Evolutionary conservation across 1,140 invertebrate species (phyloP).

Genomic region (Drosophila sproati): DNA sequence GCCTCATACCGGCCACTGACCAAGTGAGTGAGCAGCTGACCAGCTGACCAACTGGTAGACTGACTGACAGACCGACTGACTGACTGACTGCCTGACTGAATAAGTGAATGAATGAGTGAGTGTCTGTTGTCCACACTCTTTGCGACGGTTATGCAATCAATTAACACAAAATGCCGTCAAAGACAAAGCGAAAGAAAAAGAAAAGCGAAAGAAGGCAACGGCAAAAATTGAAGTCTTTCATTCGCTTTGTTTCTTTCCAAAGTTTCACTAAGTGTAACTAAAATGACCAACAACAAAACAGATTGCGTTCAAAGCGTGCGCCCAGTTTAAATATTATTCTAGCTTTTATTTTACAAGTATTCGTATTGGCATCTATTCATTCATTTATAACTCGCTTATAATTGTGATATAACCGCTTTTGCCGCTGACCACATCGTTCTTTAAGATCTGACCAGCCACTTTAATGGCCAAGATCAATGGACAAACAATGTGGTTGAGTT

Average conservation of each 20-base stretch:
- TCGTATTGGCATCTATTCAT: not conserved
- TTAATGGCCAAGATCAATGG: constrained; percentile 23
- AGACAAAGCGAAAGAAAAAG: constrained; percentile 37
- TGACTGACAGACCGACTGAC: constrained; percentile 4
- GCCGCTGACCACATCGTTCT: not conserved
- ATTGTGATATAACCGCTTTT: constrained; percentile 3
- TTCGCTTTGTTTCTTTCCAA: constrained; percentile 10
- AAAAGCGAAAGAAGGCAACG: constrained; percentile 25
- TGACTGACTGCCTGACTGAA: constrained; percentile 27
- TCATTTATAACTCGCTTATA: not conserved
- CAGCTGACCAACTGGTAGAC: constrained; percentile 24
- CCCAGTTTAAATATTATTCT: not conserved
- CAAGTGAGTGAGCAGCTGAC: constrained; percentile 38
- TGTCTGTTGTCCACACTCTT: constrained; percentile 41
- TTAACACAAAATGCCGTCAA: constrained; percentile 65
- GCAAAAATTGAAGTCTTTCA: constrained; percentile 22
- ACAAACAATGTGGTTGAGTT: not conserved
- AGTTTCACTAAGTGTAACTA: constrained; percentile 10
- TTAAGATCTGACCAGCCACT: not conserved
- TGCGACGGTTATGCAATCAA: constrained; percentile 75
- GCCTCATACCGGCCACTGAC: constrained; percentile 36
- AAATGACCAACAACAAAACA: not conserved
- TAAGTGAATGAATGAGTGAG: constrained; percentile 14
- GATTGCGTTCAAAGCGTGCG: not conserved
- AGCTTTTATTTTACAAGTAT: not conserved